Conservation (phyloP, 2,888 invertebrate species). For the Eueremaeus valkanovi region DNA sequence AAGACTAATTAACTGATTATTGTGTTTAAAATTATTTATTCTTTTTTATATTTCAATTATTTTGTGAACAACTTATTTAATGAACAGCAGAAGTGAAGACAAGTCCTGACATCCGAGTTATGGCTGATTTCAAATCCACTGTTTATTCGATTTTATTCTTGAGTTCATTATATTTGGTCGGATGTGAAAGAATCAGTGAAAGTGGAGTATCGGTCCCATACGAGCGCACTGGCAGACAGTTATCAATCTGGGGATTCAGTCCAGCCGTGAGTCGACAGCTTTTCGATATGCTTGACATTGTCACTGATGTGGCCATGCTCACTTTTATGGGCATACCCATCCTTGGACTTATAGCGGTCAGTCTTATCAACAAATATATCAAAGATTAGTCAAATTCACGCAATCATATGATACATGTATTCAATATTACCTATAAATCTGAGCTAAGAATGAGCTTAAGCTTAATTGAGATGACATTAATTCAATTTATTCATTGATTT, state of each 20-base stretch:
- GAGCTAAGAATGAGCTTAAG: no score
- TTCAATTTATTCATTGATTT: neutral
- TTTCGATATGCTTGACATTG: slow-evolving; percentile 30
- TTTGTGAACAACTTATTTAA: no score
- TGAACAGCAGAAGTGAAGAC: no score
- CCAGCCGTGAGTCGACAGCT: slow-evolving; percentile 23
- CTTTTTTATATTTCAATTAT: no score
- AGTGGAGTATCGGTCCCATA: neutral
- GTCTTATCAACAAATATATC: no score
- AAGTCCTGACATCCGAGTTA: neutral
- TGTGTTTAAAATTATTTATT: no score
- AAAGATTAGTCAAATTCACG: no score
- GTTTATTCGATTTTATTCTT: neutral
- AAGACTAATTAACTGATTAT: no score
- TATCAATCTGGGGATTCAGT: slow-evolving; percentile 21
- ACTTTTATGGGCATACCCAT: slow-evolving; percentile 29
- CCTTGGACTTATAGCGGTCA: slow-evolving; percentile 25
- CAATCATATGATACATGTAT: no score
- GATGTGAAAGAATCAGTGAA: neutral
- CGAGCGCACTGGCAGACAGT: neutral
- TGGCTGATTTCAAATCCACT: neutral
- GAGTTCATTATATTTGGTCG: neutral
- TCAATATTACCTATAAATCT: no score
- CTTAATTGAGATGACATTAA: neutral
- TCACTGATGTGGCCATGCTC: slow-evolving; percentile 34